Conservation (phyloP, 1,140 invertebrate genomes). For the Scaptomyza montana region DNA sequence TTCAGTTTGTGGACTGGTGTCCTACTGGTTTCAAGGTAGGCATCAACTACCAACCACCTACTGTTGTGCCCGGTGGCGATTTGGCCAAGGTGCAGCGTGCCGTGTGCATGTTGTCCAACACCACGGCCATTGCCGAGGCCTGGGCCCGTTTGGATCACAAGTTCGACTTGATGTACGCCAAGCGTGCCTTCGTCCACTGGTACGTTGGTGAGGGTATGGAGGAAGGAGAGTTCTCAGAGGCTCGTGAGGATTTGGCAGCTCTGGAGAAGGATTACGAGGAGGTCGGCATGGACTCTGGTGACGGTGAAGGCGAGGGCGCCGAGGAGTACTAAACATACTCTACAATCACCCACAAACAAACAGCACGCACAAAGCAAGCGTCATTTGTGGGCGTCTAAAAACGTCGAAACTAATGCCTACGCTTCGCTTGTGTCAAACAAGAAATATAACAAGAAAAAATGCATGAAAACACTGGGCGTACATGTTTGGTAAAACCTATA, state of each 20-base stretch:
- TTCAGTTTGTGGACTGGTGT: constrained; percentile 96
- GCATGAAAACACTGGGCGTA: constrained; percentile 22
- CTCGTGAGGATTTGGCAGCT: constrained; percentile 93
- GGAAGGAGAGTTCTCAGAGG: constrained; percentile 93
- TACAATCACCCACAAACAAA: background rate
- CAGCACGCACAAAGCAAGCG: constrained; percentile 28
- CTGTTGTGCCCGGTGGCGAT: constrained; percentile 92
- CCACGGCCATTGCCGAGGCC: constrained; percentile 91
- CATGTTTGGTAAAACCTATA: constrained; percentile 32
- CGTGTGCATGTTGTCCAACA: constrained; percentile 92
- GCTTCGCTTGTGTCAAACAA: constrained; percentile 22
- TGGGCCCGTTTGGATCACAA: constrained; percentile 92
- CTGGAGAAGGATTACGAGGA: constrained; percentile 94
- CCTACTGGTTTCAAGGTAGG: constrained; percentile 94
- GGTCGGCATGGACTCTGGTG: constrained; percentile 90
- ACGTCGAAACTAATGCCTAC: constrained; percentile 65
- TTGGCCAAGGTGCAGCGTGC: constrained; percentile 90
- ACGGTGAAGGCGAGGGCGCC: constrained; percentile 89
- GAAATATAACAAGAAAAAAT: constrained; percentile 32
- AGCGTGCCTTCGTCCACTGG: constrained; percentile 94
- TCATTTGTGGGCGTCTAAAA: constrained; percentile 54
- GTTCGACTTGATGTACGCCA: constrained; percentile 93
- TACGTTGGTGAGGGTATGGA: constrained; percentile 94
- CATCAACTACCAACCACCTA: constrained; percentile 92
- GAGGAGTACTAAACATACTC: constrained; percentile 87